Evolutionary conservation across 2,888 invertebrate genomes (phyloP).

Genomic region (Xylota segnis): DNA sequence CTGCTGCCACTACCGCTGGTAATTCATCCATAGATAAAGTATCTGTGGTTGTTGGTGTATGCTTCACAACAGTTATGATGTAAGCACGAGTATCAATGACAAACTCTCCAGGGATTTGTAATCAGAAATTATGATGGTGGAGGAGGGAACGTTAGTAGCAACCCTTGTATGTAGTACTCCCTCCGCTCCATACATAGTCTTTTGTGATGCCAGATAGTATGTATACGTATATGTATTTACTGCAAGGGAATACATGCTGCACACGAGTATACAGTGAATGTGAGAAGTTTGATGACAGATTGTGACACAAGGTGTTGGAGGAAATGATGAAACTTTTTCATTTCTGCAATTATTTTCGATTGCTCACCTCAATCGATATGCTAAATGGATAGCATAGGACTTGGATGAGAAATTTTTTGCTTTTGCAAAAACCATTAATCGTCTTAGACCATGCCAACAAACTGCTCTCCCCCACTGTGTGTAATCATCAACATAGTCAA

Average conservation of each 20-base stretch:
- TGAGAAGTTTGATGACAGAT: background rate
- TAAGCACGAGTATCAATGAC: conserved; percentile 67
- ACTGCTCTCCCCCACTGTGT: conserved; percentile 7
- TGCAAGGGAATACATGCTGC: conserved; percentile 17
- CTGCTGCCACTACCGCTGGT: conserved; percentile 20
- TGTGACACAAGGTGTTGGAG: background rate
- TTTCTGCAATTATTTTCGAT: no score
- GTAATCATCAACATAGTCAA: conserved; percentile 11
- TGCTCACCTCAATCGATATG: no score
- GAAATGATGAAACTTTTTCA: no score
- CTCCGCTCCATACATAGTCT: background rate
- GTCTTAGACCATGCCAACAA: background rate
- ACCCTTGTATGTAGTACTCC: conserved; percentile 6
- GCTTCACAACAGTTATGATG: conserved; percentile 51
- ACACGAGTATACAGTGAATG: background rate
- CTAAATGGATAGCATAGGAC: no score
- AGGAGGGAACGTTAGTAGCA: conserved; percentile 37
- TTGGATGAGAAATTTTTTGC: no score
- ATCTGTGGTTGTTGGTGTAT: conserved; percentile 11
- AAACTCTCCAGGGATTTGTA: conserved; percentile 73
- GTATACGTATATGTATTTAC: background rate
- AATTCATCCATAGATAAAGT: conserved; percentile 54
- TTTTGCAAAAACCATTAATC: no score
- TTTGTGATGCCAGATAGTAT: background rate
- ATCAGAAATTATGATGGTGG: conserved; percentile 72